A percentile compares a stretch with the other conserved stretches of the same genome.
Evolutionary conservation across 2,113 vertebrate species (phyloP).

Genomic region (Notechis scutatus): DNA sequence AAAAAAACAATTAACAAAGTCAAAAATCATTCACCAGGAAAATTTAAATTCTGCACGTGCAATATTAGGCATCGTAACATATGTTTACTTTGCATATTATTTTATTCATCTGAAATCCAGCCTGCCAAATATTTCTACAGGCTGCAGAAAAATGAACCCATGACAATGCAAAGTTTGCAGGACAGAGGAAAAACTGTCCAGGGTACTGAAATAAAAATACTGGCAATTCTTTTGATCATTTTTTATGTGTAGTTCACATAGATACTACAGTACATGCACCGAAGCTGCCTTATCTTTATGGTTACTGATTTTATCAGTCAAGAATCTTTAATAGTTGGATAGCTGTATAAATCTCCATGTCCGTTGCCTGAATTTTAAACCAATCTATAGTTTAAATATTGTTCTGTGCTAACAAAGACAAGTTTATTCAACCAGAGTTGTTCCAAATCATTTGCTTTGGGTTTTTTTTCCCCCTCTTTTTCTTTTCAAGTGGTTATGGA

Average conservation of each 20-base stretch:
- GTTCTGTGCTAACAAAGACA: neutral
- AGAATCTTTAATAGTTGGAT: neutral
- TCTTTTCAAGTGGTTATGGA: neutral
- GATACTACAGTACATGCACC: no score
- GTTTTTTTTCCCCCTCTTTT: neutral
- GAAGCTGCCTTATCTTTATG: neutral
- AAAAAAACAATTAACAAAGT: neutral
- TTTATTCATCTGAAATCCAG: neutral
- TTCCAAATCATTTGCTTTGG: neutral
- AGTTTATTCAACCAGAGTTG: neutral
- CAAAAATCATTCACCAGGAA: neutral
- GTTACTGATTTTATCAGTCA: neutral
- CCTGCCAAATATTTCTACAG: neutral
- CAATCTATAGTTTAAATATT: neutral
- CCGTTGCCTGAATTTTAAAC: constrained; percentile 21
- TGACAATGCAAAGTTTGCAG: neutral
- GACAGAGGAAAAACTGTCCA: neutral
- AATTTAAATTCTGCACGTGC: neutral
- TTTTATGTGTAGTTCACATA: neutral
- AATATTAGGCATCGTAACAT: neutral
- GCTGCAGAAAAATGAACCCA: neutral
- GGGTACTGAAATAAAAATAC: neutral
- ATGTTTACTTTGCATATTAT: neutral
- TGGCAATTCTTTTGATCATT: no score
- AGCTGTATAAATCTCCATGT: neutral